These are phyloP conservation scores for Drosophila nigritarsus DNA, from an alignment of 2,888 invertebrate genomes.

Conservation along the genomic window DNA sequence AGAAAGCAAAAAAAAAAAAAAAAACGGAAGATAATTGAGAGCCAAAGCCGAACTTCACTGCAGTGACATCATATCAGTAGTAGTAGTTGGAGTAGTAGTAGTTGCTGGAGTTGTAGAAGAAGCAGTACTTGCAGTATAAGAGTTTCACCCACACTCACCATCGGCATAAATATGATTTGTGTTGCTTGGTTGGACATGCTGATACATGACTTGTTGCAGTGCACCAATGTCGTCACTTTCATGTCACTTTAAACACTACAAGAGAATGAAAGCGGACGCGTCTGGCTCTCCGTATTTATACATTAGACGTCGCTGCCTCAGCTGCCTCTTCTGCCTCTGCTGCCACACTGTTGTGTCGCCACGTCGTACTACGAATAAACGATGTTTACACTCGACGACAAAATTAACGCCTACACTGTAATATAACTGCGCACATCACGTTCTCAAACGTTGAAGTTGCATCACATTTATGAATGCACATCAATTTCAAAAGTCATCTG, in stretches of 20 bases:
- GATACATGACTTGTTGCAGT: conserved; percentile 85
- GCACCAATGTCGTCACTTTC: conserved; percentile 85
- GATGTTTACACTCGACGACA: conserved; percentile 13
- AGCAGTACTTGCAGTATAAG: background rate
- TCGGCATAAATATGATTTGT: conserved; percentile 85
- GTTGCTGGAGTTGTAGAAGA: background rate
- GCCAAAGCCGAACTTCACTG: conserved; percentile 2
- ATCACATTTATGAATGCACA: background rate
- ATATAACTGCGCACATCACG: background rate
- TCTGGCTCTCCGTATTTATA: conserved; percentile 83
- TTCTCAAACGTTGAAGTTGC: background rate
- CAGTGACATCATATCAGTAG: background rate
- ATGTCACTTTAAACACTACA: conserved; percentile 85
- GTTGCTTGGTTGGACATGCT: conserved; percentile 85
- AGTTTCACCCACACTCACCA: conserved; percentile 78
- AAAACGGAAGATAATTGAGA: background rate
- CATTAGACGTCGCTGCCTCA: conserved; percentile 5
- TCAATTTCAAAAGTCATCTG: background rate
- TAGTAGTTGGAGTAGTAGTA: background rate
- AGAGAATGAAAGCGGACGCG: conserved; percentile 84
- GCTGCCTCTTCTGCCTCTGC: background rate
- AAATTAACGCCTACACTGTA: background rate
- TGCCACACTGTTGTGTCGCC: conserved; percentile 1
- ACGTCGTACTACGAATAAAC: background rate
- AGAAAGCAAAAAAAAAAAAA: background rate